A percentile compares a stretch with the other conserved stretches of the same genome.
phyloP scores from a whole-genome alignment of 2,113 vertebrate species.

The Cryptoleucopteryx plumbea region DNA sequence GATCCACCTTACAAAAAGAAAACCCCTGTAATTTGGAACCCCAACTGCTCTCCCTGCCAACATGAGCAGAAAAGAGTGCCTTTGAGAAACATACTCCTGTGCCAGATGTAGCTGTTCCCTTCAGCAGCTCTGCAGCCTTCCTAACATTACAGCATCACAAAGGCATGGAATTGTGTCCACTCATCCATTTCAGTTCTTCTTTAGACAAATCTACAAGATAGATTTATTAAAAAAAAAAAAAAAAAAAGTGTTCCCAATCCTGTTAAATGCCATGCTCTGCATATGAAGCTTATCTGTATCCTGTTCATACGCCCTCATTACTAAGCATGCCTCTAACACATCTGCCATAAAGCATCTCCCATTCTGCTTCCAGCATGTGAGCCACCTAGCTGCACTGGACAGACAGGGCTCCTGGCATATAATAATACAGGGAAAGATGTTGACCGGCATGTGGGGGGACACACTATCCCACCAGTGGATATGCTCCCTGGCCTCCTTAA shows the following conservation, averaged over 20 bases:
- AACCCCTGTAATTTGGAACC: neutral
- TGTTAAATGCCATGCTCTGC: neutral
- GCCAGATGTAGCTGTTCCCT: neutral
- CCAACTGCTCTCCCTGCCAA: neutral
- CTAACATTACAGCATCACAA: neutral
- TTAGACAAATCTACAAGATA: neutral
- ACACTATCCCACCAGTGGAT: neutral
- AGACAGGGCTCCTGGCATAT: neutral
- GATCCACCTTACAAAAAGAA: neutral
- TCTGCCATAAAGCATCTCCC: neutral
- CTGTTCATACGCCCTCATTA: neutral
- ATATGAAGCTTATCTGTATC: neutral
- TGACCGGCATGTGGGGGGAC: accelerated
- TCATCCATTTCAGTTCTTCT: neutral
- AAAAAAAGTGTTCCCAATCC: neutral
- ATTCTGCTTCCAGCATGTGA: neutral
- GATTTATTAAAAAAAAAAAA: neutral
- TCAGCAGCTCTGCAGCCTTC: neutral
- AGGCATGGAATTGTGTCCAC: neutral
- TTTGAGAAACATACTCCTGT: neutral
- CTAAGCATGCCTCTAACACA: neutral
- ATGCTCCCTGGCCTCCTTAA: neutral
- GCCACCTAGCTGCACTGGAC: neutral
- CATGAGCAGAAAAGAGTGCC: neutral
- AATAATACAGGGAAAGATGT: neutral